Percentiles rank a stretch among this genome's conserved stretches.
phyloP scores from a whole-genome alignment of 1,140 invertebrate species.

The Nymphalis io region DNA sequence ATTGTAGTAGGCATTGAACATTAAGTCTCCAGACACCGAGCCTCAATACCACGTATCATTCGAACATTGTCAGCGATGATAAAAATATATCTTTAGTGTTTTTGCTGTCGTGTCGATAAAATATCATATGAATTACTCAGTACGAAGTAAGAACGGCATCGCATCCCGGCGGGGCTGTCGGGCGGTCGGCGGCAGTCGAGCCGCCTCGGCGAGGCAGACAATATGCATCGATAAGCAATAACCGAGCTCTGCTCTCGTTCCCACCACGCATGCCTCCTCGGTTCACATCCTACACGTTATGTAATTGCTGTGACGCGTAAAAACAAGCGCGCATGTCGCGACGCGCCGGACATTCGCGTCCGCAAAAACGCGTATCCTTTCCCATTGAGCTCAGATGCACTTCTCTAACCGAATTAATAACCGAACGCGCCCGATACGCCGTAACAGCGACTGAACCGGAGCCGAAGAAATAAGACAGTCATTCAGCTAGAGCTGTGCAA shows the following conservation, averaged over 20 bases:
- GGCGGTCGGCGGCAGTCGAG: neutral
- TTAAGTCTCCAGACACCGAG: neutral
- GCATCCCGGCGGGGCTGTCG: neutral
- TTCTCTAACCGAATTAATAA: conserved; percentile 1
- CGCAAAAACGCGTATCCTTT: conserved; percentile 50
- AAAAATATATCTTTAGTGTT: neutral
- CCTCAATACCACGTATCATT: neutral
- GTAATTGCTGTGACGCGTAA: conserved; percentile 51
- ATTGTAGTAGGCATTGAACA: neutral
- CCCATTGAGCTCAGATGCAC: conserved; percentile 37
- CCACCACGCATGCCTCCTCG: conserved; percentile 13
- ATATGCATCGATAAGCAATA: conserved; percentile 29
- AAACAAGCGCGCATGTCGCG: conserved; percentile 30
- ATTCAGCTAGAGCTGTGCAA: neutral
- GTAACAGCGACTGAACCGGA: neutral
- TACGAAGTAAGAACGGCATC: conserved; percentile 5
- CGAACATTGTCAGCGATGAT: neutral
- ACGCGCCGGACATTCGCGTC: conserved; percentile 37
- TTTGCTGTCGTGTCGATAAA: conserved; percentile 7
- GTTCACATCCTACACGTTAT: conserved; percentile 44
- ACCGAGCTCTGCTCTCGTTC: conserved; percentile 26
- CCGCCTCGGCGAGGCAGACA: conserved; percentile 1
- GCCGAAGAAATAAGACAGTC: neutral
- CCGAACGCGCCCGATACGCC: neutral
- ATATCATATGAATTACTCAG: conserved; percentile 23